Percentiles rank a stretch among this genome's conserved stretches.
These are phyloP conservation scores for Beaufortia kweichowensis DNA, from an alignment of 2,113 vertebrate species.

Conservation along the genomic window DNA sequence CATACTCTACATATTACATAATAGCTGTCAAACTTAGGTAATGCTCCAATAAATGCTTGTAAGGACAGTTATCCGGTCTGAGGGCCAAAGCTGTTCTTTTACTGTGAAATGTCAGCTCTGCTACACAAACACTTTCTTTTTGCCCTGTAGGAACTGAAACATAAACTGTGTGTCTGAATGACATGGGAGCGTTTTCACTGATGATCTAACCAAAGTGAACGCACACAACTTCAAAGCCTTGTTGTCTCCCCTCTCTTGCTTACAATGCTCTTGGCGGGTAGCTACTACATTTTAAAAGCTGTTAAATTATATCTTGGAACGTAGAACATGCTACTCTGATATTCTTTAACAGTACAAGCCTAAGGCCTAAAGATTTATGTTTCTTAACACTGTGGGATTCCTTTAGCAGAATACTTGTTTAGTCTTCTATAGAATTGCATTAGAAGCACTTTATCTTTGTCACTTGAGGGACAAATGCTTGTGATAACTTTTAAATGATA, in stretches of 20 bases:
- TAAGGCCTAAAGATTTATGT: slow-evolving; percentile 33
- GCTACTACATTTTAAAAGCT: slow-evolving; percentile 52
- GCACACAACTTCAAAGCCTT: slow-evolving; percentile 48
- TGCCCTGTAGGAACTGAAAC: slow-evolving; percentile 25
- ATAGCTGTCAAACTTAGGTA: not conserved
- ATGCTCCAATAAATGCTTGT: not conserved
- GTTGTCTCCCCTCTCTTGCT: slow-evolving; percentile 39
- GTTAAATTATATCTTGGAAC: slow-evolving; percentile 52
- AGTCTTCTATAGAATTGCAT: slow-evolving; percentile 1
- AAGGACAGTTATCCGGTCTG: not conserved
- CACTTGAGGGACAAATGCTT: not conserved
- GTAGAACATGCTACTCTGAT: slow-evolving; percentile 42
- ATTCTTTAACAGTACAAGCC: slow-evolving; percentile 35
- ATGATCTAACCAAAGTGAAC: slow-evolving; percentile 45
- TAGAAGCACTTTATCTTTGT: slow-evolving; percentile 9
- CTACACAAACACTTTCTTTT: slow-evolving; percentile 57
- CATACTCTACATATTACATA: not conserved
- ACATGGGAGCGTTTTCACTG: slow-evolving; percentile 23
- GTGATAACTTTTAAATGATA: slow-evolving; percentile 10
- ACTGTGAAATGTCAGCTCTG: slow-evolving; percentile 37
- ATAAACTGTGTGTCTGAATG: slow-evolving; percentile 36
- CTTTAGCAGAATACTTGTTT: slow-evolving; percentile 10
- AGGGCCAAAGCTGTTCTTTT: not conserved
- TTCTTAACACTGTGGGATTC: slow-evolving; percentile 51
- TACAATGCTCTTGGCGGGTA: slow-evolving; percentile 3